A percentile compares a stretch with the other conserved stretches of the same genome.
phyloP scores from a whole-genome alignment of 2,888 invertebrate genomes.

The Andrena bicolor region DNA sequence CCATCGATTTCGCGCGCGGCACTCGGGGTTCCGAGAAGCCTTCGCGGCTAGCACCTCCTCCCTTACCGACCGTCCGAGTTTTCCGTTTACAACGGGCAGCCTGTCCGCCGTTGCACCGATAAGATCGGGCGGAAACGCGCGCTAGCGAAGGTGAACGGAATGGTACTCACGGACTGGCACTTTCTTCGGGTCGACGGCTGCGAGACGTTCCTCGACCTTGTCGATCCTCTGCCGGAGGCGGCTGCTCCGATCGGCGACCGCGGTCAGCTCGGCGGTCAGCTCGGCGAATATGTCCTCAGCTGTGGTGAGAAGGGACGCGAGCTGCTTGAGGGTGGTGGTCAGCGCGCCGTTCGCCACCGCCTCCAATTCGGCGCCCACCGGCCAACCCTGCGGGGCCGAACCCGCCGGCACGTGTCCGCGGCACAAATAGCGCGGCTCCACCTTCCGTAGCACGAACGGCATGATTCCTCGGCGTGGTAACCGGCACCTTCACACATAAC shows the following conservation, averaged over 20 bases:
- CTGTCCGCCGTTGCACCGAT: conserved; percentile 28
- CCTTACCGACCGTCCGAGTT: not conserved
- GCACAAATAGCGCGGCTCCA: conserved; percentile 93
- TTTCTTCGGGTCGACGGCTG: conserved; percentile 93
- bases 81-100: conserved; percentile 19
- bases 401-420: conserved; percentile 91
- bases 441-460: conserved; percentile 95
- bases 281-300: conserved; percentile 95
- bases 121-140: not conserved
- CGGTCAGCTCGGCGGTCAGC: conserved; percentile 91
- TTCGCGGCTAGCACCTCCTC: not conserved
- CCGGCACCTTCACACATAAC: conserved; percentile 53
- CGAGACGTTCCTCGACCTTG: conserved; percentile 90
- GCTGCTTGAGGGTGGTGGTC: conserved; percentile 93
- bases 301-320: conserved; percentile 93
- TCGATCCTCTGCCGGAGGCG: conserved; percentile 90
- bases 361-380: conserved; percentile 93
- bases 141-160: conserved; percentile 16
- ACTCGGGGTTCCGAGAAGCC: conserved; percentile 4
- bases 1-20: conserved; percentile 13
- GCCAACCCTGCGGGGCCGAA: conserved; percentile 92
- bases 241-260: conserved; percentile 91
- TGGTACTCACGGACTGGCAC: conserved; percentile 96
- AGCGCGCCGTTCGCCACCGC: conserved; percentile 95
- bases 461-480: conserved; percentile 84